Evolutionary conservation across 2,113 vertebrate genomes (phyloP), one percentile per base, ranked within the genome.

Genomic region (Syngnathus scovelli): DNA sequence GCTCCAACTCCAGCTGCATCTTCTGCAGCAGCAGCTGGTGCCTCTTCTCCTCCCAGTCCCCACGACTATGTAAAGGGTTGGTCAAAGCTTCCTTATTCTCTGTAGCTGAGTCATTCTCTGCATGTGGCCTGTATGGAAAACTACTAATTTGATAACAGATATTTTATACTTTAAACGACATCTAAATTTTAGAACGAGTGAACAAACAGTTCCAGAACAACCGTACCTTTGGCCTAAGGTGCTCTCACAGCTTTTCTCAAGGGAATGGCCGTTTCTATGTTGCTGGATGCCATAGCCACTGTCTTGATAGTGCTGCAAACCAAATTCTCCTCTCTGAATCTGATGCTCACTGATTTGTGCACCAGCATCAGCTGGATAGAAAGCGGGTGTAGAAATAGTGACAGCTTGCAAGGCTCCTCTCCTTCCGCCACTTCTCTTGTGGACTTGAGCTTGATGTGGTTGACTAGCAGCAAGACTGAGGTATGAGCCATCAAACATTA

Each of bases 1-100:
- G 92, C 88, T 98, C 94, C 74, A 89, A 80, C 90, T 98, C 95
- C 78, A 99, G 88, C 82, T 96, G 94, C 87, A 94, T 89, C 87
- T 96, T 99, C 87, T 98, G 96, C 81, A 95, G 84, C 76, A 96
- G 83, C 59, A 99, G 88, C 61, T 92, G 90, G 66, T 94, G 91
- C 55, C 89, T 91, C 85, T 90, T 93, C 71, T 93, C 92, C 80
- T 94, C 93, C 62, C 93, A 94, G 51, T 93, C 70, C 16, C 86
- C 89, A 48, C 88, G 88, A 73, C 88, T 85, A 74, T 85, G 52
- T 27, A 64, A 71, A 56, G 86, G 78, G 21, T 64, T 81, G 41
- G 73, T 69, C 49, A 84, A 66, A 19, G 63, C 70, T 23, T 67
- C 77, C 16, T 75, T 76, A 11, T 55, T 64, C 61, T 70, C 59